phyloP scores from a whole-genome alignment of 2,888 invertebrate species.

The Cryptosula pallasiana region DNA sequence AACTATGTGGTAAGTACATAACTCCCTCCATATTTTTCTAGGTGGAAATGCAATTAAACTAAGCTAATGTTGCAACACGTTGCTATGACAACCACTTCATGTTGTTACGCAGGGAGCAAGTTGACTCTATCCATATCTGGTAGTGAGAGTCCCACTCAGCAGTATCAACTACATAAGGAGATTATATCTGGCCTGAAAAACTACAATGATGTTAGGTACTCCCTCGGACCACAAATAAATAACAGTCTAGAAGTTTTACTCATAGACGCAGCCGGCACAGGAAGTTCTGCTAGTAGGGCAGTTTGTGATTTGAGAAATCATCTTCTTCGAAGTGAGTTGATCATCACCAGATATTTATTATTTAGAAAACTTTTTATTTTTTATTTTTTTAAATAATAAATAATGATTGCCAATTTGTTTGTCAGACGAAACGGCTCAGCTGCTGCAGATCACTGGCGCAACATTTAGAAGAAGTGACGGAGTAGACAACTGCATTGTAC shows the following conservation, averaged over 20 bases:
- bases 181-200: neutral
- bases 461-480: conserved; percentile 18
- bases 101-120: neutral
- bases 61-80: too few relatives aligned
- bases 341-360: too few relatives aligned
- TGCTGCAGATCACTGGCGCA: neutral
- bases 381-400: too few relatives aligned
- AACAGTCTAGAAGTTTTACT: neutral
- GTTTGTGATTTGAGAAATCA: conserved; percentile 1
- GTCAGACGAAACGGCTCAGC: neutral
- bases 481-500: neutral
- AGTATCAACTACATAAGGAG: neutral
- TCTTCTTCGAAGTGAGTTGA: neutral
- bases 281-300: neutral
- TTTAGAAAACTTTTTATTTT: too few relatives aligned
- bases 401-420: neutral
- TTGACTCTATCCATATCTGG: neutral
- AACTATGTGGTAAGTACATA: conserved; percentile 6
- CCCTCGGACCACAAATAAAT: neutral
- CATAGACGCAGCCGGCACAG: neutral
- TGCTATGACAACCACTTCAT: too few relatives aligned
- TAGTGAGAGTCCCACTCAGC: too few relatives aligned
- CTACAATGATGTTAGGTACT: neutral
- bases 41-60: too few relatives aligned
- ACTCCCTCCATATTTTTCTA: neutral